A percentile compares a stretch with the other conserved stretches of the same genome.
phyloP scores from a whole-genome alignment of 2,113 vertebrate genomes.

The Larimichthys crocea region DNA sequence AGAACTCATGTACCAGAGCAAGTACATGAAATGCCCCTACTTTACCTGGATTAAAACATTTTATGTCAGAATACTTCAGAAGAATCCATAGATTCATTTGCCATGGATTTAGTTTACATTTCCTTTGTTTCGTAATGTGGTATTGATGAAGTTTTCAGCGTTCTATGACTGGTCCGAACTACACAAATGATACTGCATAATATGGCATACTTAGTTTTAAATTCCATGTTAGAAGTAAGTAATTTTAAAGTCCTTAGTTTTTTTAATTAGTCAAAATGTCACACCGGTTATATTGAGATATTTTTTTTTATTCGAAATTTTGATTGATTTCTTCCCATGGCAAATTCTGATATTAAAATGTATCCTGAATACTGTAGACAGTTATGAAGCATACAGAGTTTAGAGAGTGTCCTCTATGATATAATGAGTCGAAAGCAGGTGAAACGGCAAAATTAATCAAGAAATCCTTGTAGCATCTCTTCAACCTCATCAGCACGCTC shows the following conservation, averaged over 20 bases:
- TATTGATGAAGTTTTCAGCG: not conserved
- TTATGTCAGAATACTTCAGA: not conserved
- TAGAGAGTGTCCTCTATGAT: not conserved
- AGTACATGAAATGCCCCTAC: not conserved
- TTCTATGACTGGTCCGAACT: too few species aligned
- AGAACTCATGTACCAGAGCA: constrained; percentile 28
- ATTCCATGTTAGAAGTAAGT: not conserved
- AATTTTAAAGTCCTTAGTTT: not conserved
- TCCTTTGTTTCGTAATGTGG: not conserved
- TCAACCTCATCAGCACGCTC: not conserved
- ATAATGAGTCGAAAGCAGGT: not conserved
- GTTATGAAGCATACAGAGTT: not conserved
- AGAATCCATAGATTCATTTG: not conserved
- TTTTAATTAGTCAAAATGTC: not conserved
- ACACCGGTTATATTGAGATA: not conserved
- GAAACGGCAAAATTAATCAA: not conserved
- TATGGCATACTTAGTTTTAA: not conserved
- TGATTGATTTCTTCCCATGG: not conserved
- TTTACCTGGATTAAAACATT: constrained; percentile 22
- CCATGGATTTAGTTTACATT: not conserved
- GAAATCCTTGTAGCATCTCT: not conserved
- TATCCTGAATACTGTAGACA: not conserved
- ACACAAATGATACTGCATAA: not conserved
- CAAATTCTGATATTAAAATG: not conserved
- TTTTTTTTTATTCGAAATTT: not conserved